Evolutionary conservation across 2,113 vertebrate species (phyloP).

Genomic region (Turdus rufiventris): DNA sequence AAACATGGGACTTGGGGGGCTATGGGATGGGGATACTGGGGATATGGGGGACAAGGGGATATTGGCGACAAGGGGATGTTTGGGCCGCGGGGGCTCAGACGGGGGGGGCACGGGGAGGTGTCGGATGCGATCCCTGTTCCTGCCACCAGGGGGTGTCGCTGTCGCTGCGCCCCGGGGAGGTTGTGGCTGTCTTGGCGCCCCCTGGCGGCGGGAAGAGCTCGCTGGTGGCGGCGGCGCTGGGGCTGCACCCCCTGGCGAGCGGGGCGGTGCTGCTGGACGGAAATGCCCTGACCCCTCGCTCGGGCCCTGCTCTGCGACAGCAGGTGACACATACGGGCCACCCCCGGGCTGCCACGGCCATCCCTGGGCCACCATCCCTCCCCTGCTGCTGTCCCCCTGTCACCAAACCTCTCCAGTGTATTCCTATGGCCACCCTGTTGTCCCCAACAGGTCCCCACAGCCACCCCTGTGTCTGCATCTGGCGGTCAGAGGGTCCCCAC

Average conservation of each 20-base stretch:
- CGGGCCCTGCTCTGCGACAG: not conserved
- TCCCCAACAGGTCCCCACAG: not conserved
- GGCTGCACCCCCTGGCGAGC: not conserved
- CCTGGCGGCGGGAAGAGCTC: not conserved
- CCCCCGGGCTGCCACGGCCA: accelerated
- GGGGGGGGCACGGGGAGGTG: too few species aligned
- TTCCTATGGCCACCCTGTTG: not conserved
- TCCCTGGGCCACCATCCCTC: too few species aligned
- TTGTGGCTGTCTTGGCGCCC: not conserved
- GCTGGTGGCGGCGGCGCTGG: not conserved
- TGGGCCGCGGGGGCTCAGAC: too few species aligned
- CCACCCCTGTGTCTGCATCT: accelerated
- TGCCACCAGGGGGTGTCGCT: not conserved
- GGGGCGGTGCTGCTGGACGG: not conserved
- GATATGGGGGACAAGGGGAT: too few species aligned
- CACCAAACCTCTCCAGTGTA: not conserved
- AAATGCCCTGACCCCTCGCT: not conserved
- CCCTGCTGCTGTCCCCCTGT: not conserved
- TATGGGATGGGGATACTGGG: not conserved
- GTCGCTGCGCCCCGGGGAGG: not conserved
- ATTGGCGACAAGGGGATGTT: not conserved
- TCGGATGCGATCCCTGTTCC: not conserved
- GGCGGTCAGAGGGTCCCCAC: not conserved
- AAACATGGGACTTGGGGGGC: too few species aligned
- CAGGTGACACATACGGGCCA: not conserved